Evolutionary conservation across 2,797 vertebrate species (phyloP).

Genomic region (Onychomys arenicola): DNA sequence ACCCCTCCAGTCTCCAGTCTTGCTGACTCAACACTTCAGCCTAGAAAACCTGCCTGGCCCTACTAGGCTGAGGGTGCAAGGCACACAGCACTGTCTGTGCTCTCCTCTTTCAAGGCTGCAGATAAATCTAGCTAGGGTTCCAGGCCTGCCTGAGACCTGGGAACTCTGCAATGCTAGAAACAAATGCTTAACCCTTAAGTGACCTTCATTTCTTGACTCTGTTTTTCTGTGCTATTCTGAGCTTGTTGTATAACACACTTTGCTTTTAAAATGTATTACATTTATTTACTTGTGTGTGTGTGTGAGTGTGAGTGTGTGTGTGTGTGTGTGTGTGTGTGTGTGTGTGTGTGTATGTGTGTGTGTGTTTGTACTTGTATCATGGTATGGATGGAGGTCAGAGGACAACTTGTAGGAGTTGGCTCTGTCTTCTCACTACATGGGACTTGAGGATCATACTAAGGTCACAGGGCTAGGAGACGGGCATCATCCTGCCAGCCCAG

Average conservation of each 20-base stretch:
- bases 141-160: slow-evolving; percentile 37
- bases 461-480: not conserved
- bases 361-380: not conserved
- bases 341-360: not conserved
- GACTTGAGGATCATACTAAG: not conserved
- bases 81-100: slow-evolving; percentile 56
- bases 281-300: not conserved
- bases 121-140: slow-evolving; percentile 56
- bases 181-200: slow-evolving; percentile 25
- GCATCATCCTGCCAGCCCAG: not conserved
- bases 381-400: not conserved
- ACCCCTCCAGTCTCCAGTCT: not conserved
- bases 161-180: not conserved
- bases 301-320: not conserved
- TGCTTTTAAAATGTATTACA: not conserved
- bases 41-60: slow-evolving; percentile 45
- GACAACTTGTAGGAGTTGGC: not conserved
- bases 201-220: not conserved
- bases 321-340: too few relatives aligned
- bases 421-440: not conserved
- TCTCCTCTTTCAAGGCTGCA: slow-evolving; percentile 48
- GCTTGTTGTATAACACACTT: not conserved
- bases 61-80: not conserved
- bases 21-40: not conserved
- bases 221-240: not conserved